Evolutionary conservation across 2,888 invertebrate species (phyloP).

Genomic region (Acronicta alni): DNA sequence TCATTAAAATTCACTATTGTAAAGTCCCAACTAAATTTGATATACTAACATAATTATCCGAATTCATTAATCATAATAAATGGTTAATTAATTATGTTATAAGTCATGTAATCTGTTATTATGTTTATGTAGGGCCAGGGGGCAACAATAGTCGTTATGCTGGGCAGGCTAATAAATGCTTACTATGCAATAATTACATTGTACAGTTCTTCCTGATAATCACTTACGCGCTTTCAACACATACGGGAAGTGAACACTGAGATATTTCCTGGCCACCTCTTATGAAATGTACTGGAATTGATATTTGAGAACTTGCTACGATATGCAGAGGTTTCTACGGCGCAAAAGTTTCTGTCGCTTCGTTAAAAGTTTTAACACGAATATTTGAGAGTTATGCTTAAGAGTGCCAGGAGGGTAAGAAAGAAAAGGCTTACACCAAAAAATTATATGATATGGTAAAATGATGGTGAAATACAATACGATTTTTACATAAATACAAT

Average conservation of each 20-base stretch:
- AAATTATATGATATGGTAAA: no score
- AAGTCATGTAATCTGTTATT: slow-evolving; percentile 1
- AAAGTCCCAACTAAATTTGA: no score
- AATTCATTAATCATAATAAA: no score
- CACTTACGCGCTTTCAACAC: slow-evolving; percentile 15
- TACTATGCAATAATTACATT: slow-evolving; percentile 5
- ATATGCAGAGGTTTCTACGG: background rate
- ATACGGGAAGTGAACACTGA: background rate
- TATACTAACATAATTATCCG: no score
- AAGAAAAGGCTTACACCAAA: no score
- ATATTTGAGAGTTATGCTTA: background rate
- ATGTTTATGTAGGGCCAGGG: background rate
- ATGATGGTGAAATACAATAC: no score
- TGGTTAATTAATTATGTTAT: background rate
- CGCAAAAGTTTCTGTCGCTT: background rate
- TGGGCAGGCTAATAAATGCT: slow-evolving; percentile 9
- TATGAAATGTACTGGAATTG: slow-evolving; percentile 18
- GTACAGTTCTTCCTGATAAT: slow-evolving; percentile 32
- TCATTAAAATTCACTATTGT: no score
- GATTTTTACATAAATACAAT: no score
- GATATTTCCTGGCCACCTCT: slow-evolving; percentile 8
- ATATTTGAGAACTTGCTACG: slow-evolving; percentile 10
- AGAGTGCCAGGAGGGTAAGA: no score
- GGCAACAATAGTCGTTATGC: slow-evolving; percentile 18
- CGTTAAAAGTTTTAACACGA: background rate